Evolutionary conservation across 64 coral and sea anemone species (phyloP), one percentile per base, ranked within the genome.

Genomic region (Anthopleura sola): DNA sequence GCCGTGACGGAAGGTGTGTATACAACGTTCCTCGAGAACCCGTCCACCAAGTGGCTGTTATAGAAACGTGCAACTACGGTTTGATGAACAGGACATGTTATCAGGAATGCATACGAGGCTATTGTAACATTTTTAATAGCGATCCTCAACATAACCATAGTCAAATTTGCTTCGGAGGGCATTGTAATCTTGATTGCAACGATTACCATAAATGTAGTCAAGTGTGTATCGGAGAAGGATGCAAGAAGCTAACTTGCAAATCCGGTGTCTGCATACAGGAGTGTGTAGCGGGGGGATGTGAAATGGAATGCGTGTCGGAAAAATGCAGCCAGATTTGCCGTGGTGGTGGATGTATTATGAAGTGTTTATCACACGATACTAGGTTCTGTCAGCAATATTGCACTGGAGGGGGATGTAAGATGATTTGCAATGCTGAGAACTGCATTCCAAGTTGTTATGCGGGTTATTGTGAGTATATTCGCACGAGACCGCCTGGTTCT

Each of bases 261-360:
- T 90, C 88, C 18, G 74, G 60, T 10, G 83, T 80, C 47, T 90
- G 88, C 55, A 46, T 85, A 7, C 83, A 91, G 32, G 89, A 91
- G 12, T 91, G 89, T 60, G 49, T 91, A 38, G 81, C 68, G 5
- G 89, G 89, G 15, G 40, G 83, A 32, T 91, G 89, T 24, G 53
- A 91, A 46, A 55, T 91, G 55, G 69, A 34, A 33, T 91, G 89
- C 83, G 44, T 47, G 44, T 79, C 76, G n/a, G 57, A 86, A 36
- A 60, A 85, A 86, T 91, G 89, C 74, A 75, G 85, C 21, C 89
- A 91, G 32, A 60, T 91, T 68, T 91, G 89, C 36, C 36, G 89
- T 51, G 89, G 89, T 10, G 89, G 89, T 6, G 84, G 57, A 2
- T 91, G 89, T 19, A 68, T 80, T 57, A 68, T 91, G 75, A 60